Base-by-base conservation (phyloP, 2,888 invertebrate genomes). In the Drosophila neotestacea region DNA sequence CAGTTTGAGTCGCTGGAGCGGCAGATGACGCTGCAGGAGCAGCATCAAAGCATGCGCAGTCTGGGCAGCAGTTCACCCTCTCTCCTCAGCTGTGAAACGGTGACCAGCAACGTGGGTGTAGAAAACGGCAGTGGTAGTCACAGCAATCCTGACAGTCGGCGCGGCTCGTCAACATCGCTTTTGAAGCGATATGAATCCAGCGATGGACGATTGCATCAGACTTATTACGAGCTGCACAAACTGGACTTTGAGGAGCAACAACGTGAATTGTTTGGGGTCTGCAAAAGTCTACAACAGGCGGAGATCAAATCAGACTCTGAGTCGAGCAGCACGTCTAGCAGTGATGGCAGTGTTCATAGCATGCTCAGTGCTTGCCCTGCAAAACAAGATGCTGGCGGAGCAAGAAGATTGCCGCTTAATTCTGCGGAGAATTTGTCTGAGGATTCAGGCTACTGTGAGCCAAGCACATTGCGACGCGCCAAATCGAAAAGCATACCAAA, bases 1-100 rank as follows among this genome's bases (percentile, higher is more conserved):
- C 97, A 97, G 92, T 97, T 97, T 92, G 97, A 97, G 93, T 96
- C 96, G 4, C 93, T 97, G 69, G 97, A 97, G 91, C 94, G 95
- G 47, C 95, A 95, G 82, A 93, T 95, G 86, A 94, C 95, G 85
- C 73, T 92, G 52, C 91, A 91, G 63, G 92, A 92, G 60, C 94
- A 94, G 85, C 92, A 84, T 81, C 91, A 89, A 60, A 90, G 91
- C 54, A 83, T 91, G 81, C 85, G 77, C 41, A 91, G 91, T 16
- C 75, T 92, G 67, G 92, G 92, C 34, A 92, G 92, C 48, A 92
- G 92, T 4, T 92, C 93, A 4, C 93, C 93, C 3, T 92, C 92
- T 9, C 63, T 93, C 50, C 72, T 92, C 11, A 91, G 88, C 71
- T 91, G 91, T 58, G 92, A 92, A 36, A 70, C 72, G 4, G 38